phyloP scores from a whole-genome alignment of 2,797 vertebrate genomes.

The Cossypha niveicapilla region DNA sequence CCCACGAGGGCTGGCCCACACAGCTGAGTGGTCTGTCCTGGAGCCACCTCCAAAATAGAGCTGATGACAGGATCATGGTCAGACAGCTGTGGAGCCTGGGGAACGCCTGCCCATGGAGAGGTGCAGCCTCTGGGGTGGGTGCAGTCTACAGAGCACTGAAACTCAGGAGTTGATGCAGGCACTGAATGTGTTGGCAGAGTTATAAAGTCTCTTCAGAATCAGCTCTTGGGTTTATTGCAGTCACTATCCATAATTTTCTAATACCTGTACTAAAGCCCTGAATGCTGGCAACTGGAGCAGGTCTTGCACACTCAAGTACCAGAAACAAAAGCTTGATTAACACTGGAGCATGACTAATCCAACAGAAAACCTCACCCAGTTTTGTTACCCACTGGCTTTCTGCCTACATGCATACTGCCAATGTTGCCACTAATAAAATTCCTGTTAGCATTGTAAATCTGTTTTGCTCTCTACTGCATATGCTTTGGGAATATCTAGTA shows the following conservation, averaged over 20 bases:
- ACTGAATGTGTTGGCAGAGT: background rate
- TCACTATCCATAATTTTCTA: background rate
- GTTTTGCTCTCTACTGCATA: constrained; percentile 12
- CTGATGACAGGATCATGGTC: background rate
- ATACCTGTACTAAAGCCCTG: background rate
- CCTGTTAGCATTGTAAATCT: background rate
- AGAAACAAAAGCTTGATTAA: background rate
- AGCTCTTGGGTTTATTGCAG: background rate
- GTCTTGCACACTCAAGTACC: background rate
- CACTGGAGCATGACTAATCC: background rate
- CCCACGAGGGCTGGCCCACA: background rate
- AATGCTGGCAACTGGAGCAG: background rate
- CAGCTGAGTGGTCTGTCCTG: background rate
- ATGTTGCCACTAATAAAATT: constrained; percentile 29
- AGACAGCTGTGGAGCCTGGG: background rate
- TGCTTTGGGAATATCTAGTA: constrained; percentile 23
- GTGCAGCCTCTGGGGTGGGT: background rate
- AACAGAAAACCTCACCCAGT: background rate
- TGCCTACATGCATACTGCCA: background rate
- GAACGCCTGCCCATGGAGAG: background rate
- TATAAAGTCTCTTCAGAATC: background rate
- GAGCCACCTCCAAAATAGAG: background rate
- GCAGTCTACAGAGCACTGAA: background rate
- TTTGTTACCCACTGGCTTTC: background rate
- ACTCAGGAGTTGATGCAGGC: background rate